phyloP scores from a whole-genome alignment of 2,797 vertebrate genomes.

The Phaenicophaeus curvirostris region DNA sequence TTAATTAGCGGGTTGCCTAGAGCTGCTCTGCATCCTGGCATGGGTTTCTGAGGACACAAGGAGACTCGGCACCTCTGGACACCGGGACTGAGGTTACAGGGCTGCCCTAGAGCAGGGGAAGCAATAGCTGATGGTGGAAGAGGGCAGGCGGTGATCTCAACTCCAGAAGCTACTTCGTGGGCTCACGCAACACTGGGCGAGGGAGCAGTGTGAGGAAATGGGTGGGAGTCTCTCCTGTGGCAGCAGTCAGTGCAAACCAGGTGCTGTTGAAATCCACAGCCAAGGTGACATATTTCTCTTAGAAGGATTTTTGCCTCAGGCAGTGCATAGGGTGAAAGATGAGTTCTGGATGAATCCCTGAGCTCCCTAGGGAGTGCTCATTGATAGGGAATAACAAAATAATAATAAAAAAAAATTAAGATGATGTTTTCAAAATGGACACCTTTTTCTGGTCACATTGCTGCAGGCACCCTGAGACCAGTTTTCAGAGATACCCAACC shows the following conservation, averaged over 20 bases:
- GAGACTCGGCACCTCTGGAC: neutral
- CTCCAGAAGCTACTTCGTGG: neutral
- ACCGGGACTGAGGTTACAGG: neutral
- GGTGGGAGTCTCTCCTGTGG: neutral
- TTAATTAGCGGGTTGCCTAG: neutral
- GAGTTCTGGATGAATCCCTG: neutral
- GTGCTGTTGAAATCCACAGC: fast-evolving
- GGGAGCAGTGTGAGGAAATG: neutral
- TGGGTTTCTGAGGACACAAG: neutral
- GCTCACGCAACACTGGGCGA: neutral
- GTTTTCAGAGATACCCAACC: neutral
- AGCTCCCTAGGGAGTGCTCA: neutral
- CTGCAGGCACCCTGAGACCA: neutral
- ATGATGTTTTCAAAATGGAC: neutral
- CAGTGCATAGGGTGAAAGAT: neutral
- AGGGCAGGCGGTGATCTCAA: neutral
- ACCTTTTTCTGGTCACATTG: neutral
- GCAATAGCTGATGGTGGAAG: neutral
- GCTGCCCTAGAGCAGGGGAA: neutral
- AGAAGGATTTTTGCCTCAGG: neutral
- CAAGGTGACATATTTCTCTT: neutral
- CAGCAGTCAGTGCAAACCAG: neutral
- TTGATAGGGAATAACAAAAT: neutral
- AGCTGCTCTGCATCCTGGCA: neutral
- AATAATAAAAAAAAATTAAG: neutral